These are phyloP conservation scores for Plestiodon gilberti DNA, from an alignment of 2,113 vertebrate genomes.

Conservation along the genomic window DNA sequence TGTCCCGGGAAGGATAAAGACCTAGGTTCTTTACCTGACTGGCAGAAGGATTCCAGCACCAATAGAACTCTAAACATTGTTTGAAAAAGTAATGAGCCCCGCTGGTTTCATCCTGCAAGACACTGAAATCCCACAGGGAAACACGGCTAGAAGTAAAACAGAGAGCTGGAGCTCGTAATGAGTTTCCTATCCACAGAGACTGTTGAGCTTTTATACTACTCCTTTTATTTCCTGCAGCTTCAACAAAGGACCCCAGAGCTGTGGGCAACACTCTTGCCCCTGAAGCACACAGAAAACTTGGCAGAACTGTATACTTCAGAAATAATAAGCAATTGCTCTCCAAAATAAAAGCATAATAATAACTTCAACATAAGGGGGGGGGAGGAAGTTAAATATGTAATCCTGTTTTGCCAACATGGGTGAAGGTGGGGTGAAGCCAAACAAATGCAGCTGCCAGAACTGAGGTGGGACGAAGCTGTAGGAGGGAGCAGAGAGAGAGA, in stretches of 20 bases:
- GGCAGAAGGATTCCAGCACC: constrained; percentile 85
- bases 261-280: constrained; percentile 85
- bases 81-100: constrained; percentile 88
- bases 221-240: constrained; percentile 85
- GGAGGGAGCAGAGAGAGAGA: too few relatives aligned
- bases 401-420: constrained; percentile 77
- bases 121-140: constrained; percentile 85
- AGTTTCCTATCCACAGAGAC: constrained; percentile 89
- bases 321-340: constrained; percentile 78
- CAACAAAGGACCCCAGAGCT: constrained; percentile 84
- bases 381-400: constrained; percentile 76
- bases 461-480: constrained; percentile 28
- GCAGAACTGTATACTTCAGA: constrained; percentile 80
- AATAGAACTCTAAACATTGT: constrained; percentile 84
- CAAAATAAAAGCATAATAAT: constrained; percentile 77
- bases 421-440: constrained; percentile 70
- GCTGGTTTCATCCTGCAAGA: constrained; percentile 86
- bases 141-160: constrained; percentile 86
- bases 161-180: constrained; percentile 85
- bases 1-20: constrained; percentile 80
- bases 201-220: constrained; percentile 88
- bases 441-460: constrained; percentile 34
- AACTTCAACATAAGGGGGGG: constrained; percentile 54
- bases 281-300: constrained; percentile 81
- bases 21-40: constrained; percentile 88